Evolutionary conservation across 2,888 invertebrate species (phyloP), one percentile per base, ranked within the genome.

Genomic region (Ochropacha duplaris): DNA sequence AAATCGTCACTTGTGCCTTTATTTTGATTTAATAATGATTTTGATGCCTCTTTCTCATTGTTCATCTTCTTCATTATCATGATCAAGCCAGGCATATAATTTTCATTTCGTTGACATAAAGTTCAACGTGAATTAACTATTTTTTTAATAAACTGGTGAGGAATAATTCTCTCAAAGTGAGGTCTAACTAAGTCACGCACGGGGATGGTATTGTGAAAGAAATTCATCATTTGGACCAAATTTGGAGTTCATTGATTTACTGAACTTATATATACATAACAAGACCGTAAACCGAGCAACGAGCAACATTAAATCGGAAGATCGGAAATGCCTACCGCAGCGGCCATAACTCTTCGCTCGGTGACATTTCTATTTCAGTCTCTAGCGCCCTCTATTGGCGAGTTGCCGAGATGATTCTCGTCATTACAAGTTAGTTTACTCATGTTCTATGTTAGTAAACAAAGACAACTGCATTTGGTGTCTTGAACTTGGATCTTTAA

Each of bases 401-500:
- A 83, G 81, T 73, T 90, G 91, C 91, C 91, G 88, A 89, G 88
- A 75, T 76, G 76, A 72, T 66, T 73, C 70, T 72, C 73, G 68
- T 69, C 74, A 75, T 75, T 72, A 67, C 64, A 52, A n/a, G 31
- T 44, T 62, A 71, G 81, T 81, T 90, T 89, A 90, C 87, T 90
- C 90, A 90, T 86, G 76, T 78, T 85, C 87, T 87, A 87, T 89
- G 90, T 90, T 89, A 78, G 88, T 88, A 90, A 90, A 90, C 88
- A 90, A 90, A 87, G 84, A 81, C 65, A 16, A 39, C 16, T 44
- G 44, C 19, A 44, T 14, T 44, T n/a, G 56, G 56, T 57, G 49
- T 36, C 34, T 39, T 65, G 62, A 58, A 64, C 64, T 69, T 62
- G 64, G 55, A 60, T 63, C 61, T 50, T 44, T 64, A 62, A 12